These are phyloP conservation scores for Pyrrhosoma nymphula DNA, from an alignment of 2,888 invertebrate genomes.

Conservation along the genomic window DNA sequence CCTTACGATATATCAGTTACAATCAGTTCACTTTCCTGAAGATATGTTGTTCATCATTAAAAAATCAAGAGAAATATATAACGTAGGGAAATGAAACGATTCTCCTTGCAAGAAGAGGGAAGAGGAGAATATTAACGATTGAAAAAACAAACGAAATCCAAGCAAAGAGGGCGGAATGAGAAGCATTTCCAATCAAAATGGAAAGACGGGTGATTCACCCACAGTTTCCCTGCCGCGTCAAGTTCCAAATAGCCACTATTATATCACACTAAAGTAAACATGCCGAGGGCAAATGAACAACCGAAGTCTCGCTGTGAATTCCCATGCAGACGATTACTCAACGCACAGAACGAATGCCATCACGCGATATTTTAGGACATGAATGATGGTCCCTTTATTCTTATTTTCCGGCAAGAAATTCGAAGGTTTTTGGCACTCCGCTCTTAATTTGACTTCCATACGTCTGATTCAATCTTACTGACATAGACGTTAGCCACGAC, in stretches of 20 bases:
- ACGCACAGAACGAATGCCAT: neutral
- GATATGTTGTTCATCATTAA: too few relatives aligned
- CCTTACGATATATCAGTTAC: too few relatives aligned
- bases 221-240: neutral
- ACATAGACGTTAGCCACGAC: neutral
- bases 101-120: too few relatives aligned
- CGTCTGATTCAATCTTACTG: neutral
- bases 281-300: neutral
- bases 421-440: neutral
- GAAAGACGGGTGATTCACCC: neutral
- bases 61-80: too few relatives aligned
- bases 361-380: slow-evolving; percentile 3
- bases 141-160: neutral
- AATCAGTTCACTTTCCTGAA: too few relatives aligned
- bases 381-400: neutral
- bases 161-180: neutral
- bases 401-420: neutral
- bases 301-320: neutral
- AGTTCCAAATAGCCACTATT: slow-evolving; percentile 4
- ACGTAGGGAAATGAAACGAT: too few relatives aligned
- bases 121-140: neutral
- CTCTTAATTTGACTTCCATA: neutral
- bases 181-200: neutral
- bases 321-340: neutral
- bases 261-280: slow-evolving; percentile 29